phyloP scores from a whole-genome alignment of 2,797 vertebrate genomes.

The Todus mexicanus region DNA sequence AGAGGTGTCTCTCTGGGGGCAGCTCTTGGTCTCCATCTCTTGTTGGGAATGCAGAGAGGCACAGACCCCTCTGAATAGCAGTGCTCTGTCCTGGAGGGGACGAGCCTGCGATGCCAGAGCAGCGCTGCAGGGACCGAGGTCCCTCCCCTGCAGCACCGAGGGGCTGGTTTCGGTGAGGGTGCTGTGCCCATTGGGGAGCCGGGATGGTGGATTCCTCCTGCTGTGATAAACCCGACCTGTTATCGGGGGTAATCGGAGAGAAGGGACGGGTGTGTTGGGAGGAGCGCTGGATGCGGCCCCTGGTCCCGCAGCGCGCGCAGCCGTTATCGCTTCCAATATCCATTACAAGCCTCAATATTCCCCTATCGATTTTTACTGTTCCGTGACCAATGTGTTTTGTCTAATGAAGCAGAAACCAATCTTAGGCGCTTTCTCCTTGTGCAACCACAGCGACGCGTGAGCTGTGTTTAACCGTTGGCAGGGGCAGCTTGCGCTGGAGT shows the following conservation, averaged over 20 bases:
- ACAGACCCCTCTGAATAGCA: neutral
- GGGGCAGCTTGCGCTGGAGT: neutral
- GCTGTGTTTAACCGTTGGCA: slow-evolving; percentile 47
- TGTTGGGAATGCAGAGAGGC: neutral
- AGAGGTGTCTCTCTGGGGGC: neutral
- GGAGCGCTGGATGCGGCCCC: neutral
- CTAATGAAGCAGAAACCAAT: slow-evolving; percentile 61
- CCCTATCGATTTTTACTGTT: slow-evolving; percentile 47
- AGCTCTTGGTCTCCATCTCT: neutral
- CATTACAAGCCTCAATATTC: slow-evolving; percentile 49
- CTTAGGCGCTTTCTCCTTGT: neutral
- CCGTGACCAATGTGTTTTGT: slow-evolving; percentile 48
- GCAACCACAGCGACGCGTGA: neutral
- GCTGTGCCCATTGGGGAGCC: neutral
- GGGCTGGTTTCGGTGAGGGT: neutral
- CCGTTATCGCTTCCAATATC: slow-evolving; percentile 30
- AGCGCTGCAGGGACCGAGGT: neutral
- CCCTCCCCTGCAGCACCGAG: neutral
- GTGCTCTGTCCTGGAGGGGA: accelerated
- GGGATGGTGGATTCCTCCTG: neutral
- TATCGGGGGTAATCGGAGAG: neutral
- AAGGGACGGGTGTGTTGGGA: neutral
- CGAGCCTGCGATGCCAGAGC: too few species aligned
- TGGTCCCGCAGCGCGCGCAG: neutral
- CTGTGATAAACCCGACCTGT: neutral